Evolutionary conservation across 2,797 vertebrate species (phyloP), one percentile per base, ranked within the genome.

Genomic region (Taenioides sp.): DNA sequence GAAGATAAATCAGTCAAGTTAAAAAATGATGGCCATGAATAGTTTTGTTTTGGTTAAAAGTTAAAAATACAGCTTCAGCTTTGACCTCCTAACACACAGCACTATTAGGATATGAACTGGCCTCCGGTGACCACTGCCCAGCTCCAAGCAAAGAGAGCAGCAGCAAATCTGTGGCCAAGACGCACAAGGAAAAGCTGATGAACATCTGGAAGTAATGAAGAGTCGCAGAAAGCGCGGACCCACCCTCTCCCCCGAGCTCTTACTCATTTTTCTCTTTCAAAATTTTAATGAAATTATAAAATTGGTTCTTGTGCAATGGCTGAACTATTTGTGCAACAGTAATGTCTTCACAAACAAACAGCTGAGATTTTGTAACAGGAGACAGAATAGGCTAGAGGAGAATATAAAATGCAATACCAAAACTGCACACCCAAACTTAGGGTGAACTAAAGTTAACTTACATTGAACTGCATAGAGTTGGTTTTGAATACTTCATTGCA

Each of bases 121-220:
- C 54, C 27, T 43, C 31, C 4, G 65, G 65, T 71, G 73, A 71
- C 68, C 62, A 40, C 64, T 69, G 72, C 52, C 65, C 72, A 47
- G 55, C 83, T 68, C 18, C 67, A 77, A 59, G 59, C 28, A 59
- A 79, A 14, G 2, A 66, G 71, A 82, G n/a, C 55, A 78, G n/a
- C 58, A 77, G 73, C 79, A 79, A 73, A 78, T 75, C 66, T 78
- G 78, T 80, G 78, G 72, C 74, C 69, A 69, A 77, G 72, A 76
- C 74, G 88, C 79, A 82, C 77, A 60, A 54, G 37, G 60, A 80
- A 47, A 77, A 70, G 75, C 80, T 85, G 78, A 86, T 64, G 70
- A 87, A 94, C 94, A 95, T 95, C 93, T 94, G 93, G 93, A 94
- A 94, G 90, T 89, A 80, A 94, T 94, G 90, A 93, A 90, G 88